These are phyloP conservation scores for Leptatherina wallacei DNA, from an alignment of 2,797 vertebrate species.

Conservation along the genomic window DNA sequence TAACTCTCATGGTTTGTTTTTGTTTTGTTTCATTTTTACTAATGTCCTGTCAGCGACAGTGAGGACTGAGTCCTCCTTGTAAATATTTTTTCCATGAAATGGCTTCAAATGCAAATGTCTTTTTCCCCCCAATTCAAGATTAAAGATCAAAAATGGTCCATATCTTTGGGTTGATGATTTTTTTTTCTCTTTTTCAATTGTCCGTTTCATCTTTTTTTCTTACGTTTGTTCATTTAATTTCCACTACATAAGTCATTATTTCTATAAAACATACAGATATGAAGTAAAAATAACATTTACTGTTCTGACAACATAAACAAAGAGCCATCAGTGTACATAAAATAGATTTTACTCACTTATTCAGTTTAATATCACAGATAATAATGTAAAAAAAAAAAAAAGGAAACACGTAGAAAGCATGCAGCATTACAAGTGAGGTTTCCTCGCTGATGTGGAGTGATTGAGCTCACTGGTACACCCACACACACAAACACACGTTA, in stretches of 20 bases:
- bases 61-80: conserved; percentile 70
- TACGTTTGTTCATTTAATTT: not conserved
- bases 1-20: conserved; percentile 69
- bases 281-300: not conserved
- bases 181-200: not conserved
- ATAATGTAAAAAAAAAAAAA: conserved; percentile 9
- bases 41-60: conserved; percentile 71
- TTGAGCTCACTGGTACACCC: conserved; percentile 26
- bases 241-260: not conserved
- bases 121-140: conserved; percentile 74
- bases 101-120: conserved; percentile 74
- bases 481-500: not conserved
- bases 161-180: conserved; percentile 8
- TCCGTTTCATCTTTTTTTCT: not conserved
- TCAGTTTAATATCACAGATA: conserved; percentile 8
- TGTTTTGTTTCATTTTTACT: conserved; percentile 77
- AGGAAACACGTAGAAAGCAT: conserved; percentile 8
- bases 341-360: conserved; percentile 49
- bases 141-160: conserved; percentile 70
- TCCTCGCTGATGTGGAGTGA: conserved; percentile 21
- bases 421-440: conserved; percentile 9
- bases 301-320: not conserved
- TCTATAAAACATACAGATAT: not conserved
- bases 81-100: conserved; percentile 83
- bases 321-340: conserved; percentile 24